A percentile compares a stretch with the other conserved stretches of the same genome.
Evolutionary conservation across 2,797 vertebrate genomes (phyloP).

Genomic region (Micromesistius poutassou): DNA sequence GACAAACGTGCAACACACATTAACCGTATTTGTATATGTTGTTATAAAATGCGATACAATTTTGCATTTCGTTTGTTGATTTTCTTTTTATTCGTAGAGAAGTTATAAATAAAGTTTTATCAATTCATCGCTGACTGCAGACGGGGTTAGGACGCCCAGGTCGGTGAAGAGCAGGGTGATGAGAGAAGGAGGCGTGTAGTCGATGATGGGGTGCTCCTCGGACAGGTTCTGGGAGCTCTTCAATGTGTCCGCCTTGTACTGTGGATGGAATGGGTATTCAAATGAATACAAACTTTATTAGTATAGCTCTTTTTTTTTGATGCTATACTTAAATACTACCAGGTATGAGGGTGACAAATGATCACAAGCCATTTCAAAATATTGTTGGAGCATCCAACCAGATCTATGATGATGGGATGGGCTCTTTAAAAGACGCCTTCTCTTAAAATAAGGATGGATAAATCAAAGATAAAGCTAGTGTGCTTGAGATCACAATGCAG

Average conservation of each 20-base stretch:
- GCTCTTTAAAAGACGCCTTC: background rate
- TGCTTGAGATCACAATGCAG: no score
- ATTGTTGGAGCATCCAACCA: background rate
- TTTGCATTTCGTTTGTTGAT: background rate
- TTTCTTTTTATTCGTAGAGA: constrained; percentile 33
- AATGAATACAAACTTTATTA: background rate
- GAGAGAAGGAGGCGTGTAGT: constrained; percentile 93
- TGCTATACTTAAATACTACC: background rate
- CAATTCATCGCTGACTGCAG: constrained; percentile 95
- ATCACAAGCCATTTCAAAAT: background rate
- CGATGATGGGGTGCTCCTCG: constrained; percentile 90
- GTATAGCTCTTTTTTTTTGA: background rate
- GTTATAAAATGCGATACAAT: background rate
- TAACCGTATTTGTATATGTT: background rate
- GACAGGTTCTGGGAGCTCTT: constrained; percentile 76
- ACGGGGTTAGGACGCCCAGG: constrained; percentile 92
- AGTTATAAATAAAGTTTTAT: constrained; percentile 94
- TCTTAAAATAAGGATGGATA: background rate
- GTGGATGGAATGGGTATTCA: constrained; percentile 8
- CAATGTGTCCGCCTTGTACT: constrained; percentile 96
- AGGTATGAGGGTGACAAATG: background rate
- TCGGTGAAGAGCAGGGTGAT: constrained; percentile 96
- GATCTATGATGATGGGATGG: background rate
- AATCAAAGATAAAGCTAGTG: background rate
- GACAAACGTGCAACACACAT: background rate